Evolutionary conservation across 2,113 vertebrate species (phyloP).

Genomic region (Cottus gobio): DNA sequence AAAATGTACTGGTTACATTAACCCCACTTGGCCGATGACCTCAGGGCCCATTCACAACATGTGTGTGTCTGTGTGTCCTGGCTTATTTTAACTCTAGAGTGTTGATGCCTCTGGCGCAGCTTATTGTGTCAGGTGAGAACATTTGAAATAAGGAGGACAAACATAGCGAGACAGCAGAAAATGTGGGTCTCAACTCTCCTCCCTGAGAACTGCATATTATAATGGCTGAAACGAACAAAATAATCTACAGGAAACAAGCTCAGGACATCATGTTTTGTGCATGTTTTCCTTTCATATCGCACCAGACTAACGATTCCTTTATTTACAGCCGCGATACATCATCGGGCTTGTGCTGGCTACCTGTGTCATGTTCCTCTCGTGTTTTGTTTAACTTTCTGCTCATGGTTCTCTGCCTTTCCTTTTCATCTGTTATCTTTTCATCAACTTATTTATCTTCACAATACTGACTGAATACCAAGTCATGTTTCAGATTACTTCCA

Average conservation of each 20-base stretch:
- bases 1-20: background rate
- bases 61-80: background rate
- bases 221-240: background rate
- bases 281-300: background rate
- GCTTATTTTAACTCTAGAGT: conserved; percentile 24
- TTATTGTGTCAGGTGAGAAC: conserved; percentile 23
- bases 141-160: conserved; percentile 22
- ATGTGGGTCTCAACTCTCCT: background rate
- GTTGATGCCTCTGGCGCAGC: conserved; percentile 11
- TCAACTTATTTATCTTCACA: conserved; percentile 4
- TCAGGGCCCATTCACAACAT: background rate
- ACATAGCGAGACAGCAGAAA: background rate
- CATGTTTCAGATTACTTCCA: background rate
- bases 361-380: background rate
- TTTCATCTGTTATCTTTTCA: background rate
- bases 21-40: conserved; percentile 17
- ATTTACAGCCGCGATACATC: background rate
- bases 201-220: background rate
- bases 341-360: background rate
- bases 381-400: conserved; percentile 23
- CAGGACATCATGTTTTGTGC: background rate
- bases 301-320: background rate
- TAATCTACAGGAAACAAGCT: background rate
- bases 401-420: conserved; percentile 17
- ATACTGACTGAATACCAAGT: background rate